These are phyloP conservation scores for Tribolium madens DNA, from an alignment of 1,140 invertebrate genomes.

Conservation along the genomic window DNA sequence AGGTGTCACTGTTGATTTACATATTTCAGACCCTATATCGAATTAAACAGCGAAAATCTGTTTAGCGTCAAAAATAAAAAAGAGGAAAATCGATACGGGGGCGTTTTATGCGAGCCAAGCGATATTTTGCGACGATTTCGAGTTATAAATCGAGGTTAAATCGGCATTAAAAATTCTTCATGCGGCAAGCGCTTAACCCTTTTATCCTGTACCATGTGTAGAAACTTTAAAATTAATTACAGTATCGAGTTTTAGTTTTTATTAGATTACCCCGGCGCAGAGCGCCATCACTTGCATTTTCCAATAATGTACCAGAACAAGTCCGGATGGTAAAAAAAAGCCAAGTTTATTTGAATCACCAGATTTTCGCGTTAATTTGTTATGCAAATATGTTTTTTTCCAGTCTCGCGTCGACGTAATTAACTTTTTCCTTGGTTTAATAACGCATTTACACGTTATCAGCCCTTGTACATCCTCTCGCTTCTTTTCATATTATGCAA, in stretches of 20 bases:
- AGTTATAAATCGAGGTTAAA: conserved; percentile 23
- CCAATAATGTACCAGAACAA: background rate
- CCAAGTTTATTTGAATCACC: conserved; percentile 6
- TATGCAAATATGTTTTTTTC: conserved; percentile 36
- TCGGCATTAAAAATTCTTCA: conserved; percentile 36
- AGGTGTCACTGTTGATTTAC: conserved; percentile 21
- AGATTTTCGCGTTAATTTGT: conserved; percentile 30
- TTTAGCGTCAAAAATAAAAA: too few species aligned
- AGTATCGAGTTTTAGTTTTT: conserved; percentile 34
- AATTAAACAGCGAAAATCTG: background rate
- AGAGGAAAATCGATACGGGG: too few species aligned
- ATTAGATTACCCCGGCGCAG: background rate
- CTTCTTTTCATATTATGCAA: conserved; percentile 37
- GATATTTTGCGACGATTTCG: too few species aligned
- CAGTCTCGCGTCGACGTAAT: conserved; percentile 25
- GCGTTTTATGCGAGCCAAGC: too few species aligned
- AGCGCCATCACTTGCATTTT: conserved; percentile 4
- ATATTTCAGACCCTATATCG: background rate
- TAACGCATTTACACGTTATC: conserved; percentile 38
- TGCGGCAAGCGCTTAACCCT: conserved; percentile 26
- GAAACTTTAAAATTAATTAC: conserved; percentile 37
- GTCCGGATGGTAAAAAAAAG: background rate
- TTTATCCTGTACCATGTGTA: conserved; percentile 27
- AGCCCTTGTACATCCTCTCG: conserved; percentile 24
- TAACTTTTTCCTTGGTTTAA: conserved; percentile 39